These are phyloP conservation scores for Euplagia quadripunctaria DNA, from an alignment of 2,888 invertebrate species.

Conservation along the genomic window DNA sequence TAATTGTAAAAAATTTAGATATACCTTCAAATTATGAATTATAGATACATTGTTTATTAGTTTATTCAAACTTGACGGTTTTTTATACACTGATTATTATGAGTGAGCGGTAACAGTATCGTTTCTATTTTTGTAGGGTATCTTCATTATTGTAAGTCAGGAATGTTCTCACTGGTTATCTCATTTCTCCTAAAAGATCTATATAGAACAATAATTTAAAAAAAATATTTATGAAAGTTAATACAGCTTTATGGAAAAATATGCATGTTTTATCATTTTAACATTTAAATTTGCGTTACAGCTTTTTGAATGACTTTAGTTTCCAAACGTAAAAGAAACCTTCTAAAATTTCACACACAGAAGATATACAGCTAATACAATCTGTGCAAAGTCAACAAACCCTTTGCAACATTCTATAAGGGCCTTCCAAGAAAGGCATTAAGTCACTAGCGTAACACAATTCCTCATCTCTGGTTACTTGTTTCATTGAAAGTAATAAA, in stretches of 20 bases:
- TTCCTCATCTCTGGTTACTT: constrained; percentile 71
- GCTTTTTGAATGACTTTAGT: neutral
- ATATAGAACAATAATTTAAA: too few relatives aligned
- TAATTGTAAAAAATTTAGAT: too few relatives aligned
- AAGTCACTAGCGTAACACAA: constrained; percentile 63
- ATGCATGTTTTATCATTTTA: too few relatives aligned
- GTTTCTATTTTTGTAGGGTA: neutral
- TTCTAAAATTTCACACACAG: neutral
- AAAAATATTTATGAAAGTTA: too few relatives aligned
- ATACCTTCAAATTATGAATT: too few relatives aligned
- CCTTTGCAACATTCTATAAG: constrained; percentile 44
- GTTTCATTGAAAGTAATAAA: constrained; percentile 66
- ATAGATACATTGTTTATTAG: too few relatives aligned
- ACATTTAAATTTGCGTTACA: too few relatives aligned
- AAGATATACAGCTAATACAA: neutral
- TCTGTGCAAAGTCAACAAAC: constrained; percentile 4
- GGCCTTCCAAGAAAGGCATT: constrained; percentile 55
- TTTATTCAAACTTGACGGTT: too few relatives aligned
- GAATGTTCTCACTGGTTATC: neutral
- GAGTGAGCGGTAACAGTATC: too few relatives aligned
- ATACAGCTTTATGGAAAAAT: too few relatives aligned
- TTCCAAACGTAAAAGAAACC: neutral
- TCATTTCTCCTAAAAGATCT: neutral
- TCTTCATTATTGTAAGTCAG: neutral
- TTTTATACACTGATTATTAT: too few relatives aligned